phyloP scores from a whole-genome alignment of 2,797 vertebrate species.

The Corythornis leucogaster region DNA sequence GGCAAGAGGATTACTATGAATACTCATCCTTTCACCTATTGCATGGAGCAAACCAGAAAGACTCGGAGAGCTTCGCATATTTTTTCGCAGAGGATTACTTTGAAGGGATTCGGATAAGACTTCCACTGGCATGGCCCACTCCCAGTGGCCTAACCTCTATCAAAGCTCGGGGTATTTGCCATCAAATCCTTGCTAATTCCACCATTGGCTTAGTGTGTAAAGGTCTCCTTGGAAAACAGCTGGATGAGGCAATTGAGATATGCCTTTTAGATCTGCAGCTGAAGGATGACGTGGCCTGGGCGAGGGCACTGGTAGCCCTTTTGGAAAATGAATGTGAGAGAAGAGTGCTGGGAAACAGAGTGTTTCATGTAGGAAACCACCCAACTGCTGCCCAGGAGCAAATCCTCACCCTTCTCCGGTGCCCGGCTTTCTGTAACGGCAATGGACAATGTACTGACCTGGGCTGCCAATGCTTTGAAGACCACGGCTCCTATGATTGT shows the following conservation, averaged over 20 bases:
- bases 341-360: constrained; percentile 77
- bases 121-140: constrained; percentile 54
- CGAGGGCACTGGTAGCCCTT: constrained; percentile 74
- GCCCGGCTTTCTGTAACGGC: constrained; percentile 67
- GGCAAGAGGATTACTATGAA: constrained; percentile 60
- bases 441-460: constrained; percentile 79
- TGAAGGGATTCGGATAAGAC: constrained; percentile 63
- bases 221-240: constrained; percentile 72
- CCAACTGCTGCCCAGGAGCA: neutral
- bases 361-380: neutral
- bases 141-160: constrained; percentile 39
- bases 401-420: constrained; percentile 9
- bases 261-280: constrained; percentile 83
- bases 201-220: constrained; percentile 74
- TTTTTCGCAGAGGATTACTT: constrained; percentile 85
- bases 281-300: constrained; percentile 82
- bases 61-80: constrained; percentile 79
- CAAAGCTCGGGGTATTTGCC: constrained; percentile 77
- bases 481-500: constrained; percentile 82
- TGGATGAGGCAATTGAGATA: constrained; percentile 79
- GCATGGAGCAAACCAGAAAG: constrained; percentile 64
- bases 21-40: constrained; percentile 65
- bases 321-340: constrained; percentile 88
- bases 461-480: constrained; percentile 81
- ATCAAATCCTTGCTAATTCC: constrained; percentile 77